Evolutionary conservation across 2,797 vertebrate genomes (phyloP), one percentile per base, ranked within the genome.

Genomic region (Neopelma chrysocephalum): DNA sequence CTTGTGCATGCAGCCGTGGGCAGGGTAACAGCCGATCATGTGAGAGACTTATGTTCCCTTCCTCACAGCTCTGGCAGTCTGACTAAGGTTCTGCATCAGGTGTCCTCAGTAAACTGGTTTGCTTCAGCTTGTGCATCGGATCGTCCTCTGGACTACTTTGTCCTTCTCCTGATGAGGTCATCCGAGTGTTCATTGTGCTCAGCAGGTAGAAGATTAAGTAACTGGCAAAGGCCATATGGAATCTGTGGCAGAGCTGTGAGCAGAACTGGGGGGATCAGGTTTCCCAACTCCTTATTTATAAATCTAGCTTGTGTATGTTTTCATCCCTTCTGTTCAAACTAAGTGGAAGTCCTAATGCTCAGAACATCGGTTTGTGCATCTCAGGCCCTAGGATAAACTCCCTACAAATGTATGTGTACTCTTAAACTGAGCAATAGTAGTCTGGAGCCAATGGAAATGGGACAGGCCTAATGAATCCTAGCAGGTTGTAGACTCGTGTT

Each of bases 121-220:
- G 42, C 42, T 78, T 72, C 40, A 72, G 60, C 36, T 57, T 58
- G 66, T 58, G 61, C 64, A 20, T 9, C 22, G 65, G 79, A 89
- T 10, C 34, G 62, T 85, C 88, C 38, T 50, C 56, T 77, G 29
- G 60, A 36, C 58, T 48, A 3, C 32, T 3, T 3, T 43, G 42
- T 72, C 51, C 43, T 22, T 64, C 29, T 80, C 42, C 77, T 75
- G 69, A 12, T 47, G 84, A 83, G 61, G 16, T 76, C 3, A 5
- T 57, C 0, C 1, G 14, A 19, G 54, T 77, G 68, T 73, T 91
- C 38, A 2, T 43, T 91, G 21, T 89, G 70, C 40, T 75, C 25
- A 87, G 53, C 42, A 80, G 85, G 21, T 86, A 81, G 88, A 94
- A 82, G 76, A 90, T 65, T 69, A 82, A 77, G 58, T 83, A 86